Evolutionary conservation across 2,113 vertebrate genomes (phyloP).

Genomic region (Phaethornis superciliosus): DNA sequence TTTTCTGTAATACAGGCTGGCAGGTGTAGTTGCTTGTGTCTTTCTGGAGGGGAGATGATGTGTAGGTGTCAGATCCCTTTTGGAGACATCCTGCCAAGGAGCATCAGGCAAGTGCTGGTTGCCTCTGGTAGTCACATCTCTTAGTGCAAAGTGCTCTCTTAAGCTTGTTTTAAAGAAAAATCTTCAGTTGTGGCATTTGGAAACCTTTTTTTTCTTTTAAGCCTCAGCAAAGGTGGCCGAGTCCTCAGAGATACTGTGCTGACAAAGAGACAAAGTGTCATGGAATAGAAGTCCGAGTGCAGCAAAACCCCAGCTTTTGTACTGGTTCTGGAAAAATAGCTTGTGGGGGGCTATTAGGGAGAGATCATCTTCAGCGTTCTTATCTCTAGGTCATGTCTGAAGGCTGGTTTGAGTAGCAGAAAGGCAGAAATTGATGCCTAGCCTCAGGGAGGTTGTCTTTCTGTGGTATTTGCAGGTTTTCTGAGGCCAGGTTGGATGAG

Average conservation of each 20-base stretch:
- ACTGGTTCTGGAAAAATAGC: not conserved
- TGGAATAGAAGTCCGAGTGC: not conserved
- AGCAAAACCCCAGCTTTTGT: not conserved
- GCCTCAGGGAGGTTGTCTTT: not conserved
- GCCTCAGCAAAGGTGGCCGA: not conserved
- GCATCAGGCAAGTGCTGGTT: not conserved
- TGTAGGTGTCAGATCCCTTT: not conserved
- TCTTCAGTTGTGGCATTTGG: not conserved
- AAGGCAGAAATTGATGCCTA: not conserved
- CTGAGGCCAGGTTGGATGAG: not conserved
- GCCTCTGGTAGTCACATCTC: not conserved
- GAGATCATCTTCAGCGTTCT: not conserved
- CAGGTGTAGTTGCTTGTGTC: not conserved
- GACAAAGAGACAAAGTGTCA: not conserved
- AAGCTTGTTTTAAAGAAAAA: not conserved
- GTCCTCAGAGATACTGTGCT: accelerated
- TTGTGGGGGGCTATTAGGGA: accelerated
- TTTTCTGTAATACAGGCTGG: not conserved
- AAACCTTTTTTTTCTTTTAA: not conserved
- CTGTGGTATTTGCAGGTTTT: not conserved
- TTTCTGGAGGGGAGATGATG: not conserved
- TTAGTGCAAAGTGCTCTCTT: not conserved
- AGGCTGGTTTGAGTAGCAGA: not conserved
- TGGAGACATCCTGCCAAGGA: not conserved
- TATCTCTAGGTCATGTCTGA: not conserved